Percentiles rank a stretch among this genome's conserved stretches.
phyloP scores from a whole-genome alignment of 1,140 invertebrate species.

The Copidosoma floridanum region DNA sequence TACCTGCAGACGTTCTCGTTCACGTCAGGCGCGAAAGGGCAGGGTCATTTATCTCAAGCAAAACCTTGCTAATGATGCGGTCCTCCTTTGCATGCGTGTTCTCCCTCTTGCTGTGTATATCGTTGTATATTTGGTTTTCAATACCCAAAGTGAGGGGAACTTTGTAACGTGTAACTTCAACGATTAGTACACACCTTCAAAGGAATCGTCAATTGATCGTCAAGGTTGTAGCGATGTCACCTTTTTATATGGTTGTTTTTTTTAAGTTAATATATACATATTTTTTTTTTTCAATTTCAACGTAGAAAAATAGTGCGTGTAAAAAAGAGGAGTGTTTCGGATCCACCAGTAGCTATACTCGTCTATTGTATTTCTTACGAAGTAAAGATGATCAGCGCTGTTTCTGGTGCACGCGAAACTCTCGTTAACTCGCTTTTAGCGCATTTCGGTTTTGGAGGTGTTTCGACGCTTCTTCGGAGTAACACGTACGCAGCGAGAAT shows the following conservation, averaged over 20 bases:
- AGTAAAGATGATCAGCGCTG: slow-evolving; percentile 24
- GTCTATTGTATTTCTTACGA: no score
- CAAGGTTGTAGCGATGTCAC: no score
- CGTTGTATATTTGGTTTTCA: no score
- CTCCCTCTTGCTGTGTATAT: no score
- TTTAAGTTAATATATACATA: no score
- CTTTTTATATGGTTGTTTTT: no score
- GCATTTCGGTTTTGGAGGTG: slow-evolving; percentile 20
- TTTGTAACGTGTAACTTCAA: no score
- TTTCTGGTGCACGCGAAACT: slow-evolving; percentile 45
- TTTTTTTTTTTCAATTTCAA: no score
- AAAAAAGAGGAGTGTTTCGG: slow-evolving; percentile 37
- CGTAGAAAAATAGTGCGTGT: slow-evolving; percentile 29
- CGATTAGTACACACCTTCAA: no score
- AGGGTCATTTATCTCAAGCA: slow-evolving; percentile 46
- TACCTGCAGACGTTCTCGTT: slow-evolving; percentile 43
- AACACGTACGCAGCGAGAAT: slow-evolving; percentile 8
- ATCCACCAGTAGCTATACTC: no score
- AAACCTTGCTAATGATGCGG: slow-evolving; percentile 46
- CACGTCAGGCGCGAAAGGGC: slow-evolving; percentile 48
- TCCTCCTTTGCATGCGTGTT: slow-evolving; percentile 32
- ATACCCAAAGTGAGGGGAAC: no score
- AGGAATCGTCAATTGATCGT: no score
- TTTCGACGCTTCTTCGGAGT: background rate
- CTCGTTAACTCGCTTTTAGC: slow-evolving; percentile 45